Evolutionary conservation across 2,888 invertebrate species (phyloP), one percentile per base, ranked within the genome.

Genomic region (Leptarthrus brevirostris): DNA sequence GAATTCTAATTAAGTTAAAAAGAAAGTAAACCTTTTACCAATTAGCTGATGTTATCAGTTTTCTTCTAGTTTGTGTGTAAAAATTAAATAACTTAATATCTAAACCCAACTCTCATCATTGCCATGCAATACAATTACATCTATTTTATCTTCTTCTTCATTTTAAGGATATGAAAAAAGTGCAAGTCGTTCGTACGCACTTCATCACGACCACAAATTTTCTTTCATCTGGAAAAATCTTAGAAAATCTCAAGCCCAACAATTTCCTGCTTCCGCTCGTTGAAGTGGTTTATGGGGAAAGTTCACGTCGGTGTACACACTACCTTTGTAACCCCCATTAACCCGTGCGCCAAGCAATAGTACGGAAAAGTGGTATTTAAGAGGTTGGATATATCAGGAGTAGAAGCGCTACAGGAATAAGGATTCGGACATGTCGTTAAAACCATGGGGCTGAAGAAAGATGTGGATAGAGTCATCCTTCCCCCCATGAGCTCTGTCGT

Each of bases 301-400:
- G 75, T 74, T 75, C 71, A 72, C 70, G 52, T 49, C 72, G 64
- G 34, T 66, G 70, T 69, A 66, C 74, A 66, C 56, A 72, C 73
- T 75, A 75, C 75, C 75, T 75, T 73, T 74, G 52, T 47, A 69
- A 70, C 69, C 69, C 52, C 76, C 76, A 76, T 76, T 76, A 76
- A 64, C 70, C 73, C 73, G 26, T 74, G 70, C 26, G 26, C 36
- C 53, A 44, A 14, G 76, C 49, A 74, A 73, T 76, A 73, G 74
- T 34, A 76, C 64, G 76, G 74, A 76, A 74, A 76, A 76, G 73
- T 74, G 73, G 74, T 71, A 36, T 58, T 74, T 76, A 74, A 74
- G 54, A 76, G 49, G 73, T 61, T 73, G 26, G 40, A 49, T 52
- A 36, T 40, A 72, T 56, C 47, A 24, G 40, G n/a, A 34, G 47